Percentiles rank a stretch among this genome's conserved stretches.
Conservation (phyloP, 1,140 invertebrate species). For the Zaprionus nigranus region DNA sequence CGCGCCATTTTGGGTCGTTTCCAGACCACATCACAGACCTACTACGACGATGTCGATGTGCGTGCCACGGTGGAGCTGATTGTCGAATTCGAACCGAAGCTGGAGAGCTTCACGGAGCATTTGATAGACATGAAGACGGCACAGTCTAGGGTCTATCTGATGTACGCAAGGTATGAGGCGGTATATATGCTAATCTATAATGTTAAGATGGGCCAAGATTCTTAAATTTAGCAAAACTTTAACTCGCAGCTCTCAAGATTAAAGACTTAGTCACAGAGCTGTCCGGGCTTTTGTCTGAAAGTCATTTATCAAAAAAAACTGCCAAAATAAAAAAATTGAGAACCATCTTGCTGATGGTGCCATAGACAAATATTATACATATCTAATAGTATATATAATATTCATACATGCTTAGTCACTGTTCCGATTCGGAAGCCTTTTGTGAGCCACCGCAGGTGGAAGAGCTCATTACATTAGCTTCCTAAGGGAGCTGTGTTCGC, state of each 20-base stretch:
- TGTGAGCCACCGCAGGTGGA: not conserved
- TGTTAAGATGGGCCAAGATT: not conserved
- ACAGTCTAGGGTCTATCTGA: slow-evolving; percentile 95
- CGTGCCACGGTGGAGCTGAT: slow-evolving; percentile 92
- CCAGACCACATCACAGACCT: slow-evolving; percentile 87
- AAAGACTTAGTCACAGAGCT: not conserved
- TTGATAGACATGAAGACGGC: slow-evolving; percentile 92
- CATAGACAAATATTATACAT: not conserved
- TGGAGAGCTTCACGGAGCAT: slow-evolving; percentile 92
- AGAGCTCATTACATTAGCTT: not conserved
- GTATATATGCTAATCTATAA: not conserved
- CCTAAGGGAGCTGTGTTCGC: not conserved
- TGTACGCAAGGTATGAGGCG: slow-evolving; percentile 95
- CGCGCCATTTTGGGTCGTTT: slow-evolving; percentile 93
- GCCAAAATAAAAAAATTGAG: not conserved
- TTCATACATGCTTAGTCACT: not conserved
- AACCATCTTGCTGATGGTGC: not conserved
- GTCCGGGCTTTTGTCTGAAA: not conserved
- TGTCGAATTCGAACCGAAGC: slow-evolving; percentile 94
- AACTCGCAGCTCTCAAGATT: not conserved
- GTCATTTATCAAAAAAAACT: slow-evolving; percentile 4
- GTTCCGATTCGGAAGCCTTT: not conserved
- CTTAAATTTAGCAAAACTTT: not conserved
- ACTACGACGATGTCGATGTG: slow-evolving; percentile 87
- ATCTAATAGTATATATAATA: not conserved